Percentiles rank a stretch among this genome's conserved stretches.
Evolutionary conservation across 2,888 invertebrate species (phyloP).

Genomic region (Cataglyphis rosenhaueri): DNA sequence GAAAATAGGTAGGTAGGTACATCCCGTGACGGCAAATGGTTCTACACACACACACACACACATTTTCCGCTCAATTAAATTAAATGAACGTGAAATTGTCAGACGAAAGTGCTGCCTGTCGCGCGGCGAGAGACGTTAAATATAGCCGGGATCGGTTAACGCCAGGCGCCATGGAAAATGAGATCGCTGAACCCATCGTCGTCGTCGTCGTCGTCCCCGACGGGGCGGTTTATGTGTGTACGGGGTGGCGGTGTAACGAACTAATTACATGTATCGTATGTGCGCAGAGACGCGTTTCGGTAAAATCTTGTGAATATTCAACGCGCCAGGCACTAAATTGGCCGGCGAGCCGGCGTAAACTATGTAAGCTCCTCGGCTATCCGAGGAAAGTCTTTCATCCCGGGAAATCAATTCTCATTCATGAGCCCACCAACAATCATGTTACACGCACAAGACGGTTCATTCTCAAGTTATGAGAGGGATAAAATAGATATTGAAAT

Average conservation of each 20-base stretch:
- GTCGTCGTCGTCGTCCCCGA: slow-evolving; percentile 4
- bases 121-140: slow-evolving; percentile 22
- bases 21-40: slow-evolving; percentile 16
- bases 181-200: slow-evolving; percentile 47
- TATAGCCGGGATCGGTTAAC: slow-evolving; percentile 41
- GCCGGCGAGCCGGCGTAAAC: slow-evolving; percentile 44
- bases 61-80: slow-evolving; percentile 30
- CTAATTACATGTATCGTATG: slow-evolving; percentile 60
- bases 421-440: slow-evolving; percentile 19
- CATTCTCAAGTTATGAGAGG: neutral
- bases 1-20: slow-evolving; percentile 14
- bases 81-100: slow-evolving; percentile 51
- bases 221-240: slow-evolving; percentile 24
- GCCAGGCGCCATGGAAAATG: slow-evolving; percentile 49
- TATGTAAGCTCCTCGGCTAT: slow-evolving; percentile 1
- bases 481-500: neutral
- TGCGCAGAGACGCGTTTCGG: slow-evolving; percentile 27
- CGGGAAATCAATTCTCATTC: slow-evolving; percentile 48
- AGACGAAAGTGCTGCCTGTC: slow-evolving; percentile 28
- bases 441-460: neutral
- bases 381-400: slow-evolving; percentile 27
- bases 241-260: slow-evolving; percentile 43
- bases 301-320: slow-evolving; percentile 59
- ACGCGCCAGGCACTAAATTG: slow-evolving; percentile 57
- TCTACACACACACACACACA: neutral